Evolutionary conservation across 2,797 vertebrate species (phyloP).

Genomic region (Pachyuromys duprasi): DNA sequence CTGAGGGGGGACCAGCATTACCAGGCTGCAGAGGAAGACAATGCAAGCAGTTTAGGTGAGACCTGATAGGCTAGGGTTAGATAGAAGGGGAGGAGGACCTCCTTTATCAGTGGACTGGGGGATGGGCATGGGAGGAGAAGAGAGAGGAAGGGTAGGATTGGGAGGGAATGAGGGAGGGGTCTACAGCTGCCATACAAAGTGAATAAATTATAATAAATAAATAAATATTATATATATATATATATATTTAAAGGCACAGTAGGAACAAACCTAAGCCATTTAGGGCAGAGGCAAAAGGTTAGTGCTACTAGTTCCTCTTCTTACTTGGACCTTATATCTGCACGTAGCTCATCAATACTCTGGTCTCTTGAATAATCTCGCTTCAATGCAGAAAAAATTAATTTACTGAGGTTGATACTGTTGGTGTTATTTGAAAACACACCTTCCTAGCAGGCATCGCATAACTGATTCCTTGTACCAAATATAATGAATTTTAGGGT

Average conservation of each 20-base stretch:
- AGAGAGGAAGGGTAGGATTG: no score
- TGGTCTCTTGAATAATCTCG: constrained; percentile 22
- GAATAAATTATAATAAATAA: no score
- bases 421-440: constrained; percentile 23
- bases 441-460: neutral
- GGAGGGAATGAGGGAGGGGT: no score
- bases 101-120: no score
- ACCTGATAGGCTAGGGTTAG: no score
- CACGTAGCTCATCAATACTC: neutral
- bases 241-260: neutral
- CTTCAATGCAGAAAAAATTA: neutral
- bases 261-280: neutral
- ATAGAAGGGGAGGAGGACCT: no score
- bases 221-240: no score
- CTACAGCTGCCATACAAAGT: no score
- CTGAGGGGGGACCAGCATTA: no score
- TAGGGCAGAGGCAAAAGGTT: neutral
- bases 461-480: neutral
- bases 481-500: neutral
- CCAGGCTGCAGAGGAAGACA: no score
- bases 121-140: no score
- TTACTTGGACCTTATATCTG: neutral
- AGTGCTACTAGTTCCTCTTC: neutral
- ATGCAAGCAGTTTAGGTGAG: no score
- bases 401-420: neutral